Base-by-base conservation (phyloP, 2,113 vertebrate genomes). In the Myiagra hebetior region DNA sequence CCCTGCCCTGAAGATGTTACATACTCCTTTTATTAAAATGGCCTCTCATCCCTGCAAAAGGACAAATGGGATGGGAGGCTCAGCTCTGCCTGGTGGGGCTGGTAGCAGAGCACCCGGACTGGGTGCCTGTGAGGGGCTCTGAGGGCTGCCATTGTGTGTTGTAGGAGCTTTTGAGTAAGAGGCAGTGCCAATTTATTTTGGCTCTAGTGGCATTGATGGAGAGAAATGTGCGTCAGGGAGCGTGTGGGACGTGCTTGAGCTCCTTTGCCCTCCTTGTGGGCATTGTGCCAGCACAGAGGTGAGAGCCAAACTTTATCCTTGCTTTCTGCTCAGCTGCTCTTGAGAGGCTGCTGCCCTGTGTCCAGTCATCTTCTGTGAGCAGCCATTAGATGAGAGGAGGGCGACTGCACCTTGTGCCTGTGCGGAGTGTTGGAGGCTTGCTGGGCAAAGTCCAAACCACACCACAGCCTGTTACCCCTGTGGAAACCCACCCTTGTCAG, bases 101-200 rank as follows among this genome's bases (percentile, higher is more conserved):
- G 78, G 68, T 86, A 84, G 82, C 27, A 30, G 39, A 84, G 41
- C 83, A 93, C 92, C 90, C 95, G 79, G 72, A 37, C 68, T 35
- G 55, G 33, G 33, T 87, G 60, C 67, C 67, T 63, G 82, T 70
- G 59, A 86, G 55, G 60, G 52, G 47, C 64, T 92, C 72, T 87
- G 9, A 12, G 74, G 68, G 65, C 73, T 75, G 68, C 52, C 7
- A 1, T 62, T 55, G 72, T 67, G 59, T 39, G 12, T 77, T 92
- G 52, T 19, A 87, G 79, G 39, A 94, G 52, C 44, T 33, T 64
- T 73, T 50, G 70, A 84, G 44, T 39, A 35, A 64, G 85, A 93
- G 27, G 39, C 88, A 78, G 56, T 91, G 92, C 92, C 86, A 92
- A 44, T 95, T 96, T 96, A 63, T 94, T 95, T 95, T 96, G 93